A percentile compares a stretch with the other conserved stretches of the same genome.
Evolutionary conservation across 2,113 vertebrate genomes (phyloP).

Genomic region (Takifugu bimaculatus): DNA sequence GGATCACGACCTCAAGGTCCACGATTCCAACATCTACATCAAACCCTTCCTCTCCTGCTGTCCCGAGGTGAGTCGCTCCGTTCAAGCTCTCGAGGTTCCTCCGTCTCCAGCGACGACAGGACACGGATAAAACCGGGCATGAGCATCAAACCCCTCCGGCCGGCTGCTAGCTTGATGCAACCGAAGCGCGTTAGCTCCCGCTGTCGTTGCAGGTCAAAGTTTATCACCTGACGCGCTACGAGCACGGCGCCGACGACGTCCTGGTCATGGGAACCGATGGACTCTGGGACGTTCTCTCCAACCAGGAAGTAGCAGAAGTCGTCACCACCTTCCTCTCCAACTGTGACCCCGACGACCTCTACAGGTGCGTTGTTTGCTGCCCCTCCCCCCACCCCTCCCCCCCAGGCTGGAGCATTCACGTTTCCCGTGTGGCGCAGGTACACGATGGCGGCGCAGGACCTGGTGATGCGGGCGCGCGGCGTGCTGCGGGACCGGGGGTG

Average conservation of each 20-base stretch:
- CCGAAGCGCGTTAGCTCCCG: neutral
- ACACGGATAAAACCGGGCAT: too few species aligned
- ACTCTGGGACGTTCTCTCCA: slow-evolving; percentile 96
- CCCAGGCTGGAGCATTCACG: neutral
- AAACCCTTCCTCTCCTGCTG: slow-evolving; percentile 95
- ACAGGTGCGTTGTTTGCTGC: slow-evolving; percentile 74
- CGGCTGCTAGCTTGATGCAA: too few species aligned
- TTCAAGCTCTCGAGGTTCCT: too few species aligned
- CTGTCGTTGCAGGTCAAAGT: slow-evolving; percentile 81
- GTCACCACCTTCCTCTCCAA: slow-evolving; percentile 89
- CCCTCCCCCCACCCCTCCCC: too few species aligned
- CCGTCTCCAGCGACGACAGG: too few species aligned
- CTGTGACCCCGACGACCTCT: slow-evolving; percentile 93
- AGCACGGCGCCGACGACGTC: slow-evolving; percentile 90
- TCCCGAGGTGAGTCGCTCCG: slow-evolving; percentile 81
- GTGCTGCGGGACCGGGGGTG: slow-evolving; percentile 94
- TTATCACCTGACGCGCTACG: slow-evolving; percentile 84
- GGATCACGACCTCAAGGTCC: slow-evolving; percentile 95
- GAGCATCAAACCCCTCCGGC: too few species aligned
- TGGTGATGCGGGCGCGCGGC: slow-evolving; percentile 94
- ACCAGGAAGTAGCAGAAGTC: slow-evolving; percentile 94
- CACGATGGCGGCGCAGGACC: slow-evolving; percentile 92
- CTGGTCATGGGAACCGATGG: slow-evolving; percentile 93
- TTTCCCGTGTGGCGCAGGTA: slow-evolving; percentile 75
- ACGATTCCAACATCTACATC: slow-evolving; percentile 97